A percentile compares a stretch with the other conserved stretches of the same genome.
Conservation (phyloP, 2,113 vertebrate species). For the Rhinopomastus cyanomelas region DNA sequence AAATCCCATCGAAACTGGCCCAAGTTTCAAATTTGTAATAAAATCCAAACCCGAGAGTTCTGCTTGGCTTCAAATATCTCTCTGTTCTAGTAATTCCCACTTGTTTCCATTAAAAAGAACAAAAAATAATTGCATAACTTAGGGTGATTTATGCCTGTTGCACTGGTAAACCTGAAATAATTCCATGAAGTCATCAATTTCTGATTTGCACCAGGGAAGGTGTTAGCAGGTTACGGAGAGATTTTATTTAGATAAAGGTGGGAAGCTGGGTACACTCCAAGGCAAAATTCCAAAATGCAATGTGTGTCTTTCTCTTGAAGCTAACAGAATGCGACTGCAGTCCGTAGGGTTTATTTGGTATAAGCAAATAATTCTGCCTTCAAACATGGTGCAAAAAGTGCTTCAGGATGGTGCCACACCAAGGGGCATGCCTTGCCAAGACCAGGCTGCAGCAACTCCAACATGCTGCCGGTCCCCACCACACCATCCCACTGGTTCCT, state of each 20-base stretch:
- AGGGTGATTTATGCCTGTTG: background rate
- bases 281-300: background rate
- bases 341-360: background rate
- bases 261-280: background rate
- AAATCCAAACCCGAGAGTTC: constrained; percentile 52
- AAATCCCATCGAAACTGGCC: constrained; percentile 58
- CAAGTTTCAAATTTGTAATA: constrained; percentile 45
- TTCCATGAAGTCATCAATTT: background rate
- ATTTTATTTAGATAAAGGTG: background rate
- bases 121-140: background rate
- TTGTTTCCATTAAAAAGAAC: constrained; percentile 21
- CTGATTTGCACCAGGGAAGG: background rate
- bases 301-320: background rate
- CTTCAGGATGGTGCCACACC: background rate
- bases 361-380: background rate
- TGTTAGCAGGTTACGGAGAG: background rate
- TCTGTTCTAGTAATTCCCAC: constrained; percentile 55
- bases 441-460: rapidly evolving
- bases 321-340: background rate
- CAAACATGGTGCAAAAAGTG: rapidly evolving
- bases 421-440: background rate
- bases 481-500: rapidly evolving
- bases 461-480: too few species aligned
- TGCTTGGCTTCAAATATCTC: constrained; percentile 47
- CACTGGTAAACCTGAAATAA: background rate